Evolutionary conservation across 2,113 vertebrate genomes (phyloP), one percentile per base, ranked within the genome.

Genomic region (Sapajus apella): DNA sequence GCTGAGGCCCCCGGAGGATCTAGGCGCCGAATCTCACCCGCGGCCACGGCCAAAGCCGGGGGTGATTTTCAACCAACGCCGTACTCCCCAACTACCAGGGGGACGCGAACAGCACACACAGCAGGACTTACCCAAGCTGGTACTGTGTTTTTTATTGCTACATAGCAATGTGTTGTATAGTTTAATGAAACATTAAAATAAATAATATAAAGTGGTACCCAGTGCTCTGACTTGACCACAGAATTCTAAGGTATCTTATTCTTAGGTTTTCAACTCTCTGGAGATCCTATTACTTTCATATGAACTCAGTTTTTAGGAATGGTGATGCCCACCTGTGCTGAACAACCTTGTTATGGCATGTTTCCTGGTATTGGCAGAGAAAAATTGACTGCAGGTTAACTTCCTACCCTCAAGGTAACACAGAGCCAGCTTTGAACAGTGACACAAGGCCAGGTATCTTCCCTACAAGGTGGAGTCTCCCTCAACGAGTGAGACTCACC

Each of bases 61-160:
- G 98, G 73, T 95, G 99, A 99, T 98, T 99, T 99, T 99, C 99
- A 99, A 97, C 97, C 93, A 95, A 98, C 97, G 99, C 99, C 99
- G 14, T 1, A 0, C 5, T 6, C 25, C 32, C 3, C 10, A 4
- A 7, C 5, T 11, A 17, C 27, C 8, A 1, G 6, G 1, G 1
- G 1, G 0, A 6, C n/a, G 1, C 2, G 1, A 0, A 4, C 2
- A 0, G 30, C 6, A 6, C 1, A 0, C 0, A 1, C 1, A 0
- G 7, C 1, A 0, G 0, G 3, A 68, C 55, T 40, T 98, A 99
- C 99, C 99, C 35, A 1, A 2, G 18, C 2, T 7, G 6, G 13
- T 73, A n/a, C 77, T 45, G 45, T 45, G 45, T 47, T 73, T 77
- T 40, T 50, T 47, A 64, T 18, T 86, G 13, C 30, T 35, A 50